Base-by-base conservation (phyloP, 2,888 invertebrate genomes). In the Cephus nigrinus region DNA sequence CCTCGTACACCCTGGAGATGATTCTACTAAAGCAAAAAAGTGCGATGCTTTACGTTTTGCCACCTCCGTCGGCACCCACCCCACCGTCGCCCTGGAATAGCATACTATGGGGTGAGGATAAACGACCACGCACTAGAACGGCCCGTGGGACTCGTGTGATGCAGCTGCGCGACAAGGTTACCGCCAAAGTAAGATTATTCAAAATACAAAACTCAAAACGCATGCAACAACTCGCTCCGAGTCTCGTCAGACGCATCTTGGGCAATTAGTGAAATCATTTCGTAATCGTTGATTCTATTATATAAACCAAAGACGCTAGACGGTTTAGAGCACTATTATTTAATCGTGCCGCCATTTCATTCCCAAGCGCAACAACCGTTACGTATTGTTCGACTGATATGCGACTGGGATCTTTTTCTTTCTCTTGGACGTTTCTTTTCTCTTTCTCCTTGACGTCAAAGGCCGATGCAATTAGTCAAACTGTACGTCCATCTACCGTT, bases 11-110 rank as follows among this genome's bases (percentile, higher is more conserved):
- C 55, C 23, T 9, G 9, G 23, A 77, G 79, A 89, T 88, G 88
- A 88, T 89, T 75, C 82, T 86, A 75, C 81, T 87, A 78, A 88
- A 88, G 83, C 86, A 87, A 81, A 87, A 88, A 80, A 84, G 79
- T 71, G 80, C 82, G 68, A 92, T 93, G 92, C 90, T 93, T 87
- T 93, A 93, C 87, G 91, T 93, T 84, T 86, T 93, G 84, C 93
- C 93, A 80, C 93, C 93, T 72, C 92, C 93, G 75, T 91, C 92
- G 83, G 91, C 91, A 72, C 92, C 92, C 75, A 92, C 92, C 82
- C 92, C 92, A 79, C 92, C 93, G 76, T 92, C 92, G 12, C 92
- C 92, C 23, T 93, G 93, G 93, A 91, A 92, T 83, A 92, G 92
- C 84, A 92, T 93, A 79, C 86, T 92, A 76, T 92, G 92, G 86